A percentile compares a stretch with the other conserved stretches of the same genome.
These are phyloP conservation scores for Equus przewalskii DNA, from an alignment of 2,113 vertebrate genomes.

Conservation along the genomic window DNA sequence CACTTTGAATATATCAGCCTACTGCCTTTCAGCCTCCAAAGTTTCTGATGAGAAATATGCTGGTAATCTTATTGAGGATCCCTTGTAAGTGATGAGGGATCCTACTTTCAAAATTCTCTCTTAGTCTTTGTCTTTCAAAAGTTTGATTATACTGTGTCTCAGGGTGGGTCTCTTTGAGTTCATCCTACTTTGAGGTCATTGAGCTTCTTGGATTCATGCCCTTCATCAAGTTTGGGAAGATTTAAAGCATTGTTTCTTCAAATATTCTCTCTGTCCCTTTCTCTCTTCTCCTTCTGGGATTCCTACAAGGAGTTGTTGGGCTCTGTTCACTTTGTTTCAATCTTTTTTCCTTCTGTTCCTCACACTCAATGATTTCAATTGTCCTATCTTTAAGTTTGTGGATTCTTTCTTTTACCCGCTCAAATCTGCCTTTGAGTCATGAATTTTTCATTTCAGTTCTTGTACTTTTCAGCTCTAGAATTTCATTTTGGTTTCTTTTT, in stretches of 20 bases:
- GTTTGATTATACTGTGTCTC: too few relatives aligned
- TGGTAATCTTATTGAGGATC: too few relatives aligned
- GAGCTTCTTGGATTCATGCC: neutral
- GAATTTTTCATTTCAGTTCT: neutral
- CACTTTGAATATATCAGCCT: neutral
- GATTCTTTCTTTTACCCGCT: neutral
- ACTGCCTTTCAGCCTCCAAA: neutral
- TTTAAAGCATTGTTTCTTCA: neutral
- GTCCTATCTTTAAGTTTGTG: neutral
- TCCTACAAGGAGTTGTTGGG: neutral
- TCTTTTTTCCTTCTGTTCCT: neutral
- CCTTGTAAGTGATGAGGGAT: too few relatives aligned
- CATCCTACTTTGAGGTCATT: too few relatives aligned
- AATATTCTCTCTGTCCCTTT: neutral
- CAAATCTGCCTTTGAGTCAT: neutral
- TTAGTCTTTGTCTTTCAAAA: too few relatives aligned
- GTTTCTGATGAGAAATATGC: neutral
- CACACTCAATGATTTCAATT: neutral
- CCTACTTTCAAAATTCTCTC: too few relatives aligned
- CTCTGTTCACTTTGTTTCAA: neutral
- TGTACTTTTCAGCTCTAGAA: neutral
- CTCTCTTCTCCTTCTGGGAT: neutral
- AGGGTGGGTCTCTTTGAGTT: too few relatives aligned
- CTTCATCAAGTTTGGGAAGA: neutral
- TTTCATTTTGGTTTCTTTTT: neutral